Evolutionary conservation across 2,888 invertebrate genomes (phyloP).

Genomic region (Andrena flavipes): DNA sequence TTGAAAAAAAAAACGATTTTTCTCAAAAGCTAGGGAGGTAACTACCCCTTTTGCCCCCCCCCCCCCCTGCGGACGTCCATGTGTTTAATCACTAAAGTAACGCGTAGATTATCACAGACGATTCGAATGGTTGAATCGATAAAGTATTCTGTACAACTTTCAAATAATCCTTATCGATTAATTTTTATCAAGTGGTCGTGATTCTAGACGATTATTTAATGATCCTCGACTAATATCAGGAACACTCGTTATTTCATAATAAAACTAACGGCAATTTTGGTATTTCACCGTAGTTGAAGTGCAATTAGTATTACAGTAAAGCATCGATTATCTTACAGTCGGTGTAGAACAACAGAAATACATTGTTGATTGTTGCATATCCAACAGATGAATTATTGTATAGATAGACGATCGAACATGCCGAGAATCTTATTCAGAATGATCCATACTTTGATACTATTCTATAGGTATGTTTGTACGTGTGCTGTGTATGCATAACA

Average conservation of each 20-base stretch:
- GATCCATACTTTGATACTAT: too few species aligned
- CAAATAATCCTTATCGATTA: neutral
- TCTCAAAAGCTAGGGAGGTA: too few species aligned
- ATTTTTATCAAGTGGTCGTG: neutral
- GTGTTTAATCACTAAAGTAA: neutral
- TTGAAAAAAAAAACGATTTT: too few species aligned
- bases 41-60: too few species aligned
- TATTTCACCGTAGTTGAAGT: neutral
- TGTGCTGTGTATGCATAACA: too few species aligned
- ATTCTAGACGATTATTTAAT: neutral
- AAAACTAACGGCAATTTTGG: neutral
- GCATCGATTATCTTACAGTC: neutral
- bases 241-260: neutral
- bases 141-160: neutral
- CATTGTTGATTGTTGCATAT: neutral
- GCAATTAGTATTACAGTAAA: constrained; percentile 1
- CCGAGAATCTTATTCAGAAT: too few species aligned
- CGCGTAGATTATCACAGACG: neutral
- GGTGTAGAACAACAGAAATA: neutral
- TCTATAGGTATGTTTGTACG: too few species aligned
- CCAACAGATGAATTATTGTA: too few species aligned
- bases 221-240: neutral
- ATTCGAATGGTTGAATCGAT: neutral
- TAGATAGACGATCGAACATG: too few species aligned
- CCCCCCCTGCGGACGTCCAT: too few species aligned